Evolutionary conservation across 2,888 invertebrate genomes (phyloP), one percentile per base, ranked within the genome.

Genomic region (Cheilosia vernalis): DNA sequence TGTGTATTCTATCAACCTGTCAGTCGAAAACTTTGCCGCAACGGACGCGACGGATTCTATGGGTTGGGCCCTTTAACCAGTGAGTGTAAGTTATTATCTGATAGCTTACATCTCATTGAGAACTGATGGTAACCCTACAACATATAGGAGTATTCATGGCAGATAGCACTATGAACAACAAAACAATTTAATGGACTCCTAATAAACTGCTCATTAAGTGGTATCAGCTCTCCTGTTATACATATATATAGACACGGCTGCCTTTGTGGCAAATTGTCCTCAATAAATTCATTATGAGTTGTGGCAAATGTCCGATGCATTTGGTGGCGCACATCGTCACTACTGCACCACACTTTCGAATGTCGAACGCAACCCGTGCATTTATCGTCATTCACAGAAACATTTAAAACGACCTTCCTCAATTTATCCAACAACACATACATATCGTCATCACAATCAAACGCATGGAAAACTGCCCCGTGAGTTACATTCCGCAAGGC

Each of bases 211-310:
- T 78, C 56, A 78, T 79, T 74, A 74, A 58, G 53, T 63, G 51
- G 24, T 4, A 4, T n/a, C 42, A 21, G 21, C 47, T 66, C 24
- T 58, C 44, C 17, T 27, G 15, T 13, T 24, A 9, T 30, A 69
- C 37, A 47, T 33, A 27, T 30, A 69, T 42, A 47, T 33, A 27
- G 21, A 56, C 27, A 30, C 17, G 9, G 5, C n/a, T 33, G 27
- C 15, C 33, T 7, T 56, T 58, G 47, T 58, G 69, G 55, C 73
- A 51, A 58, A 63, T 55, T 51, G 56, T 70, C 37, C 58, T 66
- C 76, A 66, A 80, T 66, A 60, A 70, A 76, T 64, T 80, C 53
- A 76, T 76, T 72, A 80, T 76, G 66, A 67, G 66, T 76, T 76
- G 70, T 64, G 74, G 51, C 63, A 66, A 85, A 64, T 76, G n/a